Evolutionary conservation across 2,888 invertebrate genomes (phyloP).

Genomic region (Phasia obesa): DNA sequence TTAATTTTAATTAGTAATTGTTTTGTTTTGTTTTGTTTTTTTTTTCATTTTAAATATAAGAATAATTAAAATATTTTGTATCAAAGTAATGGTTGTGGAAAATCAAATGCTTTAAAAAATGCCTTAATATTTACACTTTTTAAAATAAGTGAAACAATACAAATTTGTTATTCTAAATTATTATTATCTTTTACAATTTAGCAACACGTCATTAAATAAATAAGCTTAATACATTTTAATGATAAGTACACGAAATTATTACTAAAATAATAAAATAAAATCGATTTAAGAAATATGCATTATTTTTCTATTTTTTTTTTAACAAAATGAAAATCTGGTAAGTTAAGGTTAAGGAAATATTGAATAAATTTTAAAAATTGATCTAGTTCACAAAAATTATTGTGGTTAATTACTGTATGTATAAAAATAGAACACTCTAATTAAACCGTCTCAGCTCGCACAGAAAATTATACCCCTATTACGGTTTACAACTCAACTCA

Average conservation of each 20-base stretch:
- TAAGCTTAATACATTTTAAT: slow-evolving; percentile 61
- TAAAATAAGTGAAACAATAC: slow-evolving; percentile 45
- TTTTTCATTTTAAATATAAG: not conserved
- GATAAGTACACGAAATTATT: slow-evolving; percentile 38
- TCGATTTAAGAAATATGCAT: not conserved
- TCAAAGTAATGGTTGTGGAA: slow-evolving; percentile 66
- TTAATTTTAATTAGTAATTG: too few relatives aligned
- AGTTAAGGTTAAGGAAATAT: too few relatives aligned
- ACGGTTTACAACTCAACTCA: too few relatives aligned
- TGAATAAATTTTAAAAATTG: too few relatives aligned
- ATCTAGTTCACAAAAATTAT: too few relatives aligned
- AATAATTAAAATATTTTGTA: not conserved
- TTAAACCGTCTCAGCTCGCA: too few relatives aligned
- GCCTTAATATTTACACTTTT: slow-evolving; percentile 68
- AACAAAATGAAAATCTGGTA: too few relatives aligned
- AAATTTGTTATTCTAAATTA: slow-evolving; percentile 24
- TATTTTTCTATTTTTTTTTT: too few relatives aligned
- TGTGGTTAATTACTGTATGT: too few relatives aligned
- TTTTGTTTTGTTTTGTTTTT: too few relatives aligned
- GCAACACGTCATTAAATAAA: slow-evolving; percentile 51
- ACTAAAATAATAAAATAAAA: slow-evolving; percentile 23
- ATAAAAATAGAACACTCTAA: too few relatives aligned
- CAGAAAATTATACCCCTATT: too few relatives aligned
- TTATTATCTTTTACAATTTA: slow-evolving; percentile 56
- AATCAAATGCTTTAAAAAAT: slow-evolving; percentile 65